Conservation (phyloP, 2,888 invertebrate genomes). For the Cephus pygmeus region DNA sequence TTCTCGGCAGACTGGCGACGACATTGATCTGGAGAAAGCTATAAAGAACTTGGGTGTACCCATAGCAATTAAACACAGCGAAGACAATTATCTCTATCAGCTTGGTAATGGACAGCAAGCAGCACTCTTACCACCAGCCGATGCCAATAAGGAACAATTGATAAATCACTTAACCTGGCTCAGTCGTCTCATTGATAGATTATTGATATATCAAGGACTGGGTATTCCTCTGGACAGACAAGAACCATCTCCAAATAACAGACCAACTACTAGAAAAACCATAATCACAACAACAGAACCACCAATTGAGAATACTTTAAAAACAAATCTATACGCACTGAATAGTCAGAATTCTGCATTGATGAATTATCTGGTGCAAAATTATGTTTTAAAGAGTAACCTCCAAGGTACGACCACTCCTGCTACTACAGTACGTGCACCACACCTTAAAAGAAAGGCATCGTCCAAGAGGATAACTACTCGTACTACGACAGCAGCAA, state of each 20-base stretch:
- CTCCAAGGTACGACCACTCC: not conserved
- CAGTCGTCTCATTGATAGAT: constrained; percentile 26
- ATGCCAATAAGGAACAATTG: constrained; percentile 13
- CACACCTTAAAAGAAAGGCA: not conserved
- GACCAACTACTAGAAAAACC: not conserved
- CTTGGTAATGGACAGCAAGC: constrained; percentile 25
- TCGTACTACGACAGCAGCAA: not conserved
- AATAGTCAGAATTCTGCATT: constrained; percentile 11
- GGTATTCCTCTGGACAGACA: constrained; percentile 21
- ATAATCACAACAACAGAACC: not conserved
- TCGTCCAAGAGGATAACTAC: not conserved
- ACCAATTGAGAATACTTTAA: not conserved
- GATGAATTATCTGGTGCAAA: constrained; percentile 38
- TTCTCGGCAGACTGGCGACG: constrained; percentile 5
- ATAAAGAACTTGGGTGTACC: constrained; percentile 10
- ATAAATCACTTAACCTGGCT: constrained; percentile 22
- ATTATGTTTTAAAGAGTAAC: constrained; percentile 36
- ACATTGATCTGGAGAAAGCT: constrained; percentile 11
- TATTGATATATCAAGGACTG: constrained; percentile 30
- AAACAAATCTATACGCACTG: not conserved
- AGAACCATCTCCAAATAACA: not conserved
- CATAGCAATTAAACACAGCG: constrained; percentile 19
- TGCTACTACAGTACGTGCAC: not conserved
- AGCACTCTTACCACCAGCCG: constrained; percentile 12
- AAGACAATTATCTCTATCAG: constrained; percentile 29